Evolutionary conservation across 1,140 invertebrate species (phyloP).

Genomic region (Eumeta japonica): DNA sequence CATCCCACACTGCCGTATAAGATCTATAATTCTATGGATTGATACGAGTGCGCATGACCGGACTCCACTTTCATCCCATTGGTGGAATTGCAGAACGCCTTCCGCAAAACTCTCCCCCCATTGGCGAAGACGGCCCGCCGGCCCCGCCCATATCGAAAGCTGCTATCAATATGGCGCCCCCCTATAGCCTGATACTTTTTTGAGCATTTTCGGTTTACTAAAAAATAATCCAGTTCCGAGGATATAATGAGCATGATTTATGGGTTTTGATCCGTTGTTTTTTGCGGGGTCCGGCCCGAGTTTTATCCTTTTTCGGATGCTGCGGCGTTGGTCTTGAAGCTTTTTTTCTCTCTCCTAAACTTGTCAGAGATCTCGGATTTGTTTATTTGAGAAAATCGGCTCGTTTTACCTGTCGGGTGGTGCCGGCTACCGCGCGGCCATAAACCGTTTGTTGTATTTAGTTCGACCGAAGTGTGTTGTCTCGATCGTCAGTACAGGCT

Average conservation of each 20-base stretch:
- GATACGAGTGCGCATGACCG: slow-evolving; percentile 48
- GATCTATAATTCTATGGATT: slow-evolving; percentile 54
- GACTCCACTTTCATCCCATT: slow-evolving; percentile 27
- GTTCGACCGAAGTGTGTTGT: too few relatives aligned
- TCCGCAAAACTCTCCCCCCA: slow-evolving; percentile 18
- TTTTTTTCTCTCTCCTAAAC: too few relatives aligned
- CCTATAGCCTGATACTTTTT: slow-evolving; percentile 53
- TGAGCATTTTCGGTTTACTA: slow-evolving; percentile 53
- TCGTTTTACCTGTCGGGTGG: too few relatives aligned
- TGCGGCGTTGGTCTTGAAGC: too few relatives aligned
- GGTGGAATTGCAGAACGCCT: slow-evolving; percentile 40
- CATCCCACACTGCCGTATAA: slow-evolving; percentile 52
- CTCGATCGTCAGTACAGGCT: too few relatives aligned
- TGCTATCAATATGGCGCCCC: slow-evolving; percentile 53
- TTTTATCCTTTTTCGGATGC: too few relatives aligned
- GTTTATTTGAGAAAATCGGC: too few relatives aligned
- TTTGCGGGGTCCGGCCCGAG: slow-evolving; percentile 16
- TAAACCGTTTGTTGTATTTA: too few relatives aligned
- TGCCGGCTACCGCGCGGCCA: too few relatives aligned
- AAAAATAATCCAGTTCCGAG: slow-evolving; percentile 57
- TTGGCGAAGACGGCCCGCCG: slow-evolving; percentile 34
- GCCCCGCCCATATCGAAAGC: slow-evolving; percentile 42
- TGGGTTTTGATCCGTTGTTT: slow-evolving; percentile 40
- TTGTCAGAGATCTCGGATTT: too few relatives aligned
- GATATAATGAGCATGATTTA: slow-evolving; percentile 58